Conservation (phyloP, 1,140 invertebrate genomes). For the Eumeta japonica region DNA sequence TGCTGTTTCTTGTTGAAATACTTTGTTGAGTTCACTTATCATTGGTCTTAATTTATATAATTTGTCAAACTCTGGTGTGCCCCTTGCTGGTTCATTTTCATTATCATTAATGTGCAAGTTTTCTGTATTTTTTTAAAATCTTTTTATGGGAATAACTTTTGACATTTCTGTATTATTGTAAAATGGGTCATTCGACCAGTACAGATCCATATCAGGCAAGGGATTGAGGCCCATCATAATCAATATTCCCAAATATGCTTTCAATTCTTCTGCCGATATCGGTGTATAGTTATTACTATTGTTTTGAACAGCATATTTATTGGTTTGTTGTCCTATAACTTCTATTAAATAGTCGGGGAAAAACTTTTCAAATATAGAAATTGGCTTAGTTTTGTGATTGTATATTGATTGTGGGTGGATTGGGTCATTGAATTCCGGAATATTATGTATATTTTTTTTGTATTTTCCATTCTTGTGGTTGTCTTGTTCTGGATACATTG, state of each 20-base stretch:
- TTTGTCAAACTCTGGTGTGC: constrained; percentile 10
- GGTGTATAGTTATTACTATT: constrained; percentile 9
- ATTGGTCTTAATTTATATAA: constrained; percentile 16
- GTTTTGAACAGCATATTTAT: constrained; percentile 17
- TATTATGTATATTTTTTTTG: constrained; percentile 16
- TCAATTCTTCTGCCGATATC: constrained; percentile 17
- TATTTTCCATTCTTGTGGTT: constrained; percentile 18
- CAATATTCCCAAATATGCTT: constrained; percentile 18
- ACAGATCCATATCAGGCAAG: constrained; percentile 18
- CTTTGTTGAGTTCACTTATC: constrained; percentile 15
- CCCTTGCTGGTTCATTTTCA: constrained; percentile 10
- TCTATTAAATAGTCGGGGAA: constrained; percentile 15
- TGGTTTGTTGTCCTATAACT: constrained; percentile 15
- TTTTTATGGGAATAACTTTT: constrained; percentile 9
- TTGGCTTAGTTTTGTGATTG: constrained; percentile 19
- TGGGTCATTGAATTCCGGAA: constrained; percentile 16
- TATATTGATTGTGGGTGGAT: constrained; percentile 16
- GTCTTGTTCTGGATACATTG: constrained; percentile 6
- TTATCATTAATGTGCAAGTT: constrained; percentile 17
- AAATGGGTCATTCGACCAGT: constrained; percentile 19
- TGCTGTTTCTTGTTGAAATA: constrained; percentile 11
- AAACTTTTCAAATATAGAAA: constrained; percentile 12
- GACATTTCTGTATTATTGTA: constrained; percentile 18
- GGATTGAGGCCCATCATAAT: constrained; percentile 23
- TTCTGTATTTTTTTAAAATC: constrained; percentile 20